Base-by-base conservation (phyloP, 2,113 vertebrate species). In the Alethe castanea region DNA sequence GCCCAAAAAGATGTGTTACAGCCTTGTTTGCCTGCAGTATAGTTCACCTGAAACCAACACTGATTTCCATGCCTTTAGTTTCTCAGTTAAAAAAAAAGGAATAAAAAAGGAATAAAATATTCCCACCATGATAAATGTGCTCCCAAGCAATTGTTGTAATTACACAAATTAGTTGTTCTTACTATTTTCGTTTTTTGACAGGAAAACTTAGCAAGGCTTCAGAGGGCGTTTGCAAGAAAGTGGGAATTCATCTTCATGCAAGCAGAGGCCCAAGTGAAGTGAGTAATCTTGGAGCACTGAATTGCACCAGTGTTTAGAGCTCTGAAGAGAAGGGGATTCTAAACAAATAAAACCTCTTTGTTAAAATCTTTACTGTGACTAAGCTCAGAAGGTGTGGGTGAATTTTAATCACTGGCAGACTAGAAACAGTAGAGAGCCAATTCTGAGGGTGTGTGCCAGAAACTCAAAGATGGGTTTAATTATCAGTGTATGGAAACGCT, bases 161-260 rank as follows among this genome's bases (percentile, higher is more conserved):
- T 91, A 78, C 91, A 92, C 33, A 52, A 53, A 84, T 92, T 67
- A 86, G 40, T 70, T 85, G 50, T 86, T 96, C 81, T 95, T 82
- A 69, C 70, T 92, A 3, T 97, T 97, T 97, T 96, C 33, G 73
- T 97, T 70, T 96, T 97, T 96, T 94, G 70, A 84, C 97, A 99
- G 99, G 99, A 99, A 96, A 99, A 99, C 96, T 98, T 99, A 92
- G 99, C 99, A 74, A 98, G 99, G 95, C 98, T 99, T 92, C 99
- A 99, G 98, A 98, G 99, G 92, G 99, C 99, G 12, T 99, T 99
- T 90, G 99, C 99, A 94, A 98, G 99, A 64, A 99, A 99, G 96
- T 99, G 99, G 99, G 99, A 99, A 95, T 99, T 99, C 93, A 99
- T 99, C 98, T 99, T 99, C 96, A 99, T 99, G 99, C 99, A 99